Base-by-base conservation (phyloP, 2,888 invertebrate species). In the Plagiodera versicolora region DNA sequence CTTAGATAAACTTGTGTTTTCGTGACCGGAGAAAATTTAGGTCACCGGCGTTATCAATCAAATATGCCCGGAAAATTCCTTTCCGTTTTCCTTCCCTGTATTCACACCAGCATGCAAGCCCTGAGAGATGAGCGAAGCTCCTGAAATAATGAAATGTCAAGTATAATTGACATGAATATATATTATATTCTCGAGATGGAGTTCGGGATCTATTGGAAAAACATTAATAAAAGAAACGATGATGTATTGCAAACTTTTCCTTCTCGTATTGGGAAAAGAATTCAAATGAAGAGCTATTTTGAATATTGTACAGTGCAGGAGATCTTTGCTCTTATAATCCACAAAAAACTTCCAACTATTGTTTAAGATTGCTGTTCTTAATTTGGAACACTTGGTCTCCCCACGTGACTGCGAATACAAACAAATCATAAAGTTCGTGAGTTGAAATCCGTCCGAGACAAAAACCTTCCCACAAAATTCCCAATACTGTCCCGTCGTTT, bases 101-200 rank as follows among this genome's bases (percentile, higher is more conserved):
- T 53, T 35, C 20, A 46, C 20, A 19, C 53, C 11, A 44, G 20
- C 44, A 53, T 53, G 53, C 24, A 16, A 53, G 53, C 53, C 28
- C 9, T 44, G 53, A 53, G 24, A n/a, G 53, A 53, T 53, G 53
- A 53, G n/a, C 44, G n/a, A 20, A 44, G 24, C 14, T 44, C 20
- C 19, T 52, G 20, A 44, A 45, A 44, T 53, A 45, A 53, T 53
- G 53, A 45, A 53, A 44, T 17, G 53, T 53, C 53, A 44, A 24
- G 16, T 24, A 24, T 53, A 53, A 53, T 44, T 53, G 53, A 53
- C 28, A 24, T 24, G 24, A 44, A 44, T 53, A 53, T 53, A 14
- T 52, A 39, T 39, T 24, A 14, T 39, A 44, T 45, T 45, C 39
- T 30, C 14, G 24, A 53, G 44, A 19, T 24, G 44, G 24, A 44